phyloP scores from a whole-genome alignment of 2,888 invertebrate species.

The Hoplodrina ambigua region DNA sequence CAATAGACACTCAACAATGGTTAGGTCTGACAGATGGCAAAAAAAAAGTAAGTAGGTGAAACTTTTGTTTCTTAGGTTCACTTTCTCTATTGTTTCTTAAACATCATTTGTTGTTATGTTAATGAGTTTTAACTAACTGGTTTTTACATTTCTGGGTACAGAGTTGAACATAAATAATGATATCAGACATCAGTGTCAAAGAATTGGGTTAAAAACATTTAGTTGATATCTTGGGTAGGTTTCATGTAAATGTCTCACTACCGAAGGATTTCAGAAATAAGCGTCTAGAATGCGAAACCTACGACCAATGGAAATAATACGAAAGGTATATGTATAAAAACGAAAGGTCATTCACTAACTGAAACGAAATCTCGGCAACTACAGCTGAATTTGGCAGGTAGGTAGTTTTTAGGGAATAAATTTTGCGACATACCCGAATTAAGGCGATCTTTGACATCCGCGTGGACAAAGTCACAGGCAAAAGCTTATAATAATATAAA shows the following conservation, averaged over 20 bases:
- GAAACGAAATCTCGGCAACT: too few relatives aligned
- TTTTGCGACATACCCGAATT: too few relatives aligned
- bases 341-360: too few relatives aligned
- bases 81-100: slow-evolving; percentile 60
- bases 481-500: too few relatives aligned
- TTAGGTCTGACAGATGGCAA: slow-evolving; percentile 5
- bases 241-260: background rate
- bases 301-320: too few relatives aligned
- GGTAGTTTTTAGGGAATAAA: too few relatives aligned
- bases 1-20: slow-evolving; percentile 39
- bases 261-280: background rate
- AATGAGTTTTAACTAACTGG: slow-evolving; percentile 28
- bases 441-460: too few relatives aligned
- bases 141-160: slow-evolving; percentile 9
- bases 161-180: background rate
- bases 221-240: background rate
- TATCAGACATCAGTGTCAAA: background rate
- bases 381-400: too few relatives aligned
- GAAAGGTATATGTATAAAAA: too few relatives aligned
- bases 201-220: background rate
- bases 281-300: background rate
- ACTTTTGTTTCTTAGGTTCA: slow-evolving; percentile 39
- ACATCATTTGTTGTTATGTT: slow-evolving; percentile 48
- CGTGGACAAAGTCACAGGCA: too few relatives aligned
- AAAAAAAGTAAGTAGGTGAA: slow-evolving; percentile 44